A percentile compares a stretch with the other conserved stretches of the same genome.
These are phyloP conservation scores for Styela plicata DNA, from an alignment of 23 tunicate species.

Conservation along the genomic window DNA sequence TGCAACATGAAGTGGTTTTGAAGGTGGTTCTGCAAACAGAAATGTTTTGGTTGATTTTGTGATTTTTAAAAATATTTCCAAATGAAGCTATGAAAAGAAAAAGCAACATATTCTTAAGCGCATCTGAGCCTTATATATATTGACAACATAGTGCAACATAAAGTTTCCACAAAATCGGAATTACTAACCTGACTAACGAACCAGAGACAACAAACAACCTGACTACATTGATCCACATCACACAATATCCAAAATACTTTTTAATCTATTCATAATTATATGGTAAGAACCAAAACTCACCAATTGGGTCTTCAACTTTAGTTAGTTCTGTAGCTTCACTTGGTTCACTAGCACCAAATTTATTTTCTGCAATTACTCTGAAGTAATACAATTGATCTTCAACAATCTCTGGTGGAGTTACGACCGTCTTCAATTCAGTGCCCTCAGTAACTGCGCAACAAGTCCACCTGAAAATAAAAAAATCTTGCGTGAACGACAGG, in stretches of 20 bases:
- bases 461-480: constrained; percentile 75
- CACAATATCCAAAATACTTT: background rate
- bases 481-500: too few relatives aligned
- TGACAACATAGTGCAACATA: too few relatives aligned
- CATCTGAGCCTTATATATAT: too few relatives aligned
- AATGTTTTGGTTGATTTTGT: too few relatives aligned
- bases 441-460: constrained; percentile 76
- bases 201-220: too few relatives aligned
- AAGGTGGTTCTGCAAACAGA: constrained; percentile 48
- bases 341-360: constrained; percentile 39
- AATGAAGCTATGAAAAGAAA: too few relatives aligned
- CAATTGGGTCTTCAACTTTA: constrained; percentile 75
- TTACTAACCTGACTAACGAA: too few relatives aligned
- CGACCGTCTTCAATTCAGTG: constrained; percentile 35
- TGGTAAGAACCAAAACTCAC: constrained; percentile 42
- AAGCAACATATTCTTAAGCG: too few relatives aligned
- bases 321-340: constrained; percentile 48
- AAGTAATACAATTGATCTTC: constrained; percentile 25
- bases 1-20: constrained; percentile 46
- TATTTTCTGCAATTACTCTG: constrained; percentile 40
- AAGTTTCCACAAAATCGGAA: too few relatives aligned
- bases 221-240: too few relatives aligned
- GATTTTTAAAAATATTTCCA: too few relatives aligned
- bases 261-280: background rate
- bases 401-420: constrained; percentile 68